Evolutionary conservation across 2,888 invertebrate species (phyloP).

Genomic region (Galerucella nymphaeae): DNA sequence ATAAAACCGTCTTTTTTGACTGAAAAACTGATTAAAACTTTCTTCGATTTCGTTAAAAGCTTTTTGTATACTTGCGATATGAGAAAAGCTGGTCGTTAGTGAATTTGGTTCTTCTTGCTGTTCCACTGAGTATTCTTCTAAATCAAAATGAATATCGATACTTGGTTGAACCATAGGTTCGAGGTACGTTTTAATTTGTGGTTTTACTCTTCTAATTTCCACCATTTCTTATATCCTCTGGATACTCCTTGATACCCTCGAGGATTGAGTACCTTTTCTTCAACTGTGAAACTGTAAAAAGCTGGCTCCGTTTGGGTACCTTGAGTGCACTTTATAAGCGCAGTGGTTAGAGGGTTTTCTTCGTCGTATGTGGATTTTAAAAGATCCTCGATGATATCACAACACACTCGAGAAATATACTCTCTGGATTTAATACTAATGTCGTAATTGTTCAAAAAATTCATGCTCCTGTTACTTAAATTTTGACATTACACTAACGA

Average conservation of each 20-base stretch:
- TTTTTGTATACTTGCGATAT: constrained; percentile 28
- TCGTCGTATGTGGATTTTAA: constrained; percentile 57
- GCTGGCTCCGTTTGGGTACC: constrained; percentile 50
- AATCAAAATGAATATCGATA: neutral
- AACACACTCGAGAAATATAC: constrained; percentile 54
- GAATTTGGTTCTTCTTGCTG: constrained; percentile 12
- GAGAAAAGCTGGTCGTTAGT: constrained; percentile 7
- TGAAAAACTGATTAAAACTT: constrained; percentile 27
- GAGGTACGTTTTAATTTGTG: constrained; percentile 11
- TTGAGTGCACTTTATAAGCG: constrained; percentile 49
- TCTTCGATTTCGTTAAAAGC: constrained; percentile 29
- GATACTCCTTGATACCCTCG: constrained; percentile 1
- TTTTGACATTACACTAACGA: constrained; percentile 40
- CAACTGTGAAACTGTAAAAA: neutral
- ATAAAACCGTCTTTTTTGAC: constrained; percentile 16
- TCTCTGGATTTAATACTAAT: constrained; percentile 51
- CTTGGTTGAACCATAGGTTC: constrained; percentile 11
- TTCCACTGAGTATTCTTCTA: constrained; percentile 8
- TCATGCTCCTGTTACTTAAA: constrained; percentile 46
- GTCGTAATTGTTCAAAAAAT: constrained; percentile 34
- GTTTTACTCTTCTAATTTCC: constrained; percentile 37
- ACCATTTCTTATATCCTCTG: constrained; percentile 37
- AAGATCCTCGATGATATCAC: constrained; percentile 57
- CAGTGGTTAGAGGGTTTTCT: constrained; percentile 54
- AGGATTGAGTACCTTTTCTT: constrained; percentile 11